phyloP scores from a whole-genome alignment of 2,888 invertebrate genomes.

The Leptinotarsa rubiginosa region DNA sequence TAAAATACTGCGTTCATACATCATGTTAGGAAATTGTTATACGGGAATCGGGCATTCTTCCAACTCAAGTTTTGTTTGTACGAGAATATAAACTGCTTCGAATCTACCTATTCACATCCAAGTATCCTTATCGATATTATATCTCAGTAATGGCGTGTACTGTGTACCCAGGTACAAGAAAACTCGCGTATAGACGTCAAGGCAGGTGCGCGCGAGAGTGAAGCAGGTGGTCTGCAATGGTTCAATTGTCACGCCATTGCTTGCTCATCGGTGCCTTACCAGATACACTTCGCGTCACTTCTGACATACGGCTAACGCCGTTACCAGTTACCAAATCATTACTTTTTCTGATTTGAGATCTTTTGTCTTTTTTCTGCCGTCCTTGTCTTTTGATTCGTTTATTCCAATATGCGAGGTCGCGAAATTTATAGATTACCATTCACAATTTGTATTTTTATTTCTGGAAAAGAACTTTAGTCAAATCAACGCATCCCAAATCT shows the following conservation, averaged over 20 bases:
- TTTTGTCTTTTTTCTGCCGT: no score
- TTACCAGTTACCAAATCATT: conserved; percentile 5
- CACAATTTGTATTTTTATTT: no score
- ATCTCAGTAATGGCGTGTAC: conserved; percentile 16
- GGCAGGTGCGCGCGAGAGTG: conserved; percentile 11
- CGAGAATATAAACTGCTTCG: not conserved
- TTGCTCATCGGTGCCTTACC: conserved; percentile 16
- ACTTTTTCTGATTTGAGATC: not conserved
- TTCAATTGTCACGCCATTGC: conserved; percentile 18
- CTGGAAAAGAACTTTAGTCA: no score
- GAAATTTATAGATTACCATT: no score
- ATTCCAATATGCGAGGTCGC: no score
- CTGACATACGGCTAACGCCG: conserved; percentile 5
- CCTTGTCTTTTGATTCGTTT: no score
- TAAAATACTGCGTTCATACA: no score
- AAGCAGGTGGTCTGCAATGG: conserved; percentile 19
- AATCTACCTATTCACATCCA: conserved; percentile 3
- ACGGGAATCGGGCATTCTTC: no score
- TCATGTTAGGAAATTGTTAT: no score
- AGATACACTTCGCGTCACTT: conserved; percentile 7
- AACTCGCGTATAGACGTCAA: conserved; percentile 9
- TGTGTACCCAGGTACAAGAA: conserved; percentile 18
- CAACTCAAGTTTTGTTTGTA: not conserved
- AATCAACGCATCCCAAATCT: no score
- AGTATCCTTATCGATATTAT: conserved; percentile 1